Conservation (phyloP, 1,140 invertebrate genomes). For the Helicorthomorpha holstii region DNA sequence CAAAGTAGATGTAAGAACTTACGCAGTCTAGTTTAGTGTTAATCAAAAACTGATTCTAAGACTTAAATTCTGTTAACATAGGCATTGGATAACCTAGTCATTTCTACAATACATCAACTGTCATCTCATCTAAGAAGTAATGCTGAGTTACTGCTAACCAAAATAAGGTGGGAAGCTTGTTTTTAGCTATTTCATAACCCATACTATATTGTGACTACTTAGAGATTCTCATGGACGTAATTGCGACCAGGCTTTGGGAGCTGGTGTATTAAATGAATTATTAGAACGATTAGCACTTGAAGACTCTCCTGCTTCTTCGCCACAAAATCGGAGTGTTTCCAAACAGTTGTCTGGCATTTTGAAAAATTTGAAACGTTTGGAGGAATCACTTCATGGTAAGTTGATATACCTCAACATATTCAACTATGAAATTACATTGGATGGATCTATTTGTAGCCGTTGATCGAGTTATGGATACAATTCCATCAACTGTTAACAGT, state of each 20-base stretch:
- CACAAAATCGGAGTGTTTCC: constrained; percentile 22
- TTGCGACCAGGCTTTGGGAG: constrained; percentile 13
- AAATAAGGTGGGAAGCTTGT: constrained; percentile 28
- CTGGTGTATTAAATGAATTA: constrained; percentile 22
- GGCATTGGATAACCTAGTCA: constrained; percentile 36
- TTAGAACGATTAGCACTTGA: constrained; percentile 18
- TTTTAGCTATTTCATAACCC: background rate
- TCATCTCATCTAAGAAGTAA: constrained; percentile 33
- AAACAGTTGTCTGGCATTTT: constrained; percentile 38
- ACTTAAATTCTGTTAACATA: constrained; percentile 13
- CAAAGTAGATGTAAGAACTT: too few species aligned
- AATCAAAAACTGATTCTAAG: too few species aligned
- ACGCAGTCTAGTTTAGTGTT: too few species aligned
- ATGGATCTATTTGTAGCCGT: too few species aligned
- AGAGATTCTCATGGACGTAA: background rate
- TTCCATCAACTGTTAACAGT: too few species aligned
- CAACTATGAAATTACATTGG: too few species aligned
- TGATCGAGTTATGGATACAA: too few species aligned
- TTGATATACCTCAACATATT: background rate
- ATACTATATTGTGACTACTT: too few species aligned
- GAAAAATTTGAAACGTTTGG: constrained; percentile 38
- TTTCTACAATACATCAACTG: constrained; percentile 37
- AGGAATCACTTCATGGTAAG: constrained; percentile 37
- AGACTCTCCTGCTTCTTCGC: constrained; percentile 19
- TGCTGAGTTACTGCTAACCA: constrained; percentile 30